Evolutionary conservation across 1,140 invertebrate genomes (phyloP).

Genomic region (Magallana gigas): DNA sequence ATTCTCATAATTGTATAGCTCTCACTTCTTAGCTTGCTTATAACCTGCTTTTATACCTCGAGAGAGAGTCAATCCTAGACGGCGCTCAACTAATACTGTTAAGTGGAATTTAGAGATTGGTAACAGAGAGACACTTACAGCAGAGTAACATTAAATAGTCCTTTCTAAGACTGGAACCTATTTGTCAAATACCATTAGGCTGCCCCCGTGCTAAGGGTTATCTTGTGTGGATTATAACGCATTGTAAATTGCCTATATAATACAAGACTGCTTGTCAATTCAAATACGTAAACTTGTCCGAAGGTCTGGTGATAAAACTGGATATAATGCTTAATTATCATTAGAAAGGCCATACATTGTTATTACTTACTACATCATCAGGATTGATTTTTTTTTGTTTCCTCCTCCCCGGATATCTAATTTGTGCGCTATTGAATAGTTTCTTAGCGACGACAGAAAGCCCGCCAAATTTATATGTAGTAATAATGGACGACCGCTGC

Average conservation of each 20-base stretch:
- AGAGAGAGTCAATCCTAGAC: background rate
- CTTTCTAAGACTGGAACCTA: background rate
- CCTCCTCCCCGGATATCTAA: conserved; percentile 8
- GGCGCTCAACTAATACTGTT: background rate
- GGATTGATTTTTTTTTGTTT: background rate
- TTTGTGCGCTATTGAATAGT: conserved; percentile 20
- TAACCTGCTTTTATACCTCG: background rate
- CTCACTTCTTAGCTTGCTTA: background rate
- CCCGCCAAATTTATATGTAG: conserved; percentile 16
- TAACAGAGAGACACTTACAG: background rate
- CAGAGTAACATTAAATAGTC: background rate
- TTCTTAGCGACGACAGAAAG: conserved; percentile 18
- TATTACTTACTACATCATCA: background rate
- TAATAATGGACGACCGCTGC: background rate
- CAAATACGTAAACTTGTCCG: too few species aligned
- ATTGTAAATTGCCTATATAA: too few species aligned
- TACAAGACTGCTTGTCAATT: too few species aligned
- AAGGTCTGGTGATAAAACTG: background rate
- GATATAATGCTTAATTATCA: conserved; percentile 14
- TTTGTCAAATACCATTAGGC: background rate
- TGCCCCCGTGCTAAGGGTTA: too few species aligned
- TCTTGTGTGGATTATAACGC: too few species aligned
- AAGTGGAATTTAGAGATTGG: background rate
- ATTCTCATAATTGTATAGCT: background rate
- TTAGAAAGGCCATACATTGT: conserved; percentile 11